Conservation (phyloP, 1,140 invertebrate genomes). For the Hormaphis cornu region DNA sequence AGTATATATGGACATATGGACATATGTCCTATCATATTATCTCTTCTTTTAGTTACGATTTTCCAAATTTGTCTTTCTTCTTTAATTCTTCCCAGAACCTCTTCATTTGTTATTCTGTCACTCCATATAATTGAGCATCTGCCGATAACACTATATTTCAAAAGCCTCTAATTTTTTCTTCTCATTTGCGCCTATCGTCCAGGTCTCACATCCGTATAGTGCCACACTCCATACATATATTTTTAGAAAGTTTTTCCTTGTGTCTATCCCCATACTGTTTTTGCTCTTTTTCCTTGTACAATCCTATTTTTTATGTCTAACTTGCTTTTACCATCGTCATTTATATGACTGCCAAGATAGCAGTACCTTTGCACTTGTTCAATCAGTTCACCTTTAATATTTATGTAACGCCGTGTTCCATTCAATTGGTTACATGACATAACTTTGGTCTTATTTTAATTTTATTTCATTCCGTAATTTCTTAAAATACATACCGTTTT, state of each 20-base stretch:
- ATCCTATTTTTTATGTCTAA: too few relatives aligned
- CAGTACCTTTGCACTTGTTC: constrained; percentile 19
- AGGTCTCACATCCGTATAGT: too few relatives aligned
- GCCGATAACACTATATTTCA: constrained; percentile 28
- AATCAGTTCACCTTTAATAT: neutral
- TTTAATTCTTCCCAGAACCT: too few relatives aligned
- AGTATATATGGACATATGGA: neutral
- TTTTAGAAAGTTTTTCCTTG: too few relatives aligned
- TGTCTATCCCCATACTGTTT: constrained; percentile 19
- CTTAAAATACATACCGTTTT: neutral
- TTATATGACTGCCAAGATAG: constrained; percentile 29
- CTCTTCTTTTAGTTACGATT: too few relatives aligned
- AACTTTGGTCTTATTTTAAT: too few relatives aligned
- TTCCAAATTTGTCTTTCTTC: constrained; percentile 23
- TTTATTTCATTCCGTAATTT: constrained; percentile 21
- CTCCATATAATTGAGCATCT: constrained; percentile 21
- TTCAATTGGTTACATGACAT: neutral
- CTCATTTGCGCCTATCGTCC: too few relatives aligned
- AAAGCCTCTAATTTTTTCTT: too few relatives aligned
- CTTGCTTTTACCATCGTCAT: constrained; percentile 17
- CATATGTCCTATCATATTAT: too few relatives aligned
- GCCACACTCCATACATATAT: too few relatives aligned
- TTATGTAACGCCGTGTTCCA: neutral
- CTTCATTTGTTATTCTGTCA: too few relatives aligned
- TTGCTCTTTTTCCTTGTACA: neutral